These are phyloP conservation scores for Pseudorhiza aurosa DNA, from an alignment of 30 jellyfish, hydroid and myxozoan genomes.

Conservation along the genomic window DNA sequence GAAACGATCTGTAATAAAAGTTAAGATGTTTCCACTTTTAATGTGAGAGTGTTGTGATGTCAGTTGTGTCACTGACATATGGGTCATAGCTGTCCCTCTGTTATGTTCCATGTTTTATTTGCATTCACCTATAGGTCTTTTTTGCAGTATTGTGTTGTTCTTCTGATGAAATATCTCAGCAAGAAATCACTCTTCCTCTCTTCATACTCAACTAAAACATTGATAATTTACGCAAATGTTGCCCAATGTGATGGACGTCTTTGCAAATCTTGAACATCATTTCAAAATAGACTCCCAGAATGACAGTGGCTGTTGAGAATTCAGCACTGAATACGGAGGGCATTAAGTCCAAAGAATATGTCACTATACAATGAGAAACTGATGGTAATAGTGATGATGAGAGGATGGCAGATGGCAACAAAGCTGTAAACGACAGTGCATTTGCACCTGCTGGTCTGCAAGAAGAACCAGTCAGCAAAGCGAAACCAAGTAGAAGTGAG, in stretches of 20 bases:
- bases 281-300: conserved; percentile 17
- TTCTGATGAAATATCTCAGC: too few species aligned
- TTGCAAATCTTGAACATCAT: conserved; percentile 26
- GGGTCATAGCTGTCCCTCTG: too few species aligned
- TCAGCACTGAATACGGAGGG: conserved; percentile 45
- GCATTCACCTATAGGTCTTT: too few species aligned
- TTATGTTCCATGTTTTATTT: too few species aligned
- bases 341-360: conserved; percentile 46
- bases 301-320: conserved; percentile 89
- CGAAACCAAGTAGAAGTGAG: conserved; percentile 96
- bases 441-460: conserved; percentile 98
- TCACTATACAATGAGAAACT: conserved; percentile 74
- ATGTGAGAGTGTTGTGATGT: too few species aligned
- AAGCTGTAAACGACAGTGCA: conserved; percentile 76
- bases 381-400: conserved; percentile 93
- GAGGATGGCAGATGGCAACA: conserved; percentile 76
- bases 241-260: conserved; percentile 38
- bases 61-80: too few species aligned
- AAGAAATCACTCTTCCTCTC: too few species aligned
- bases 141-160: too few species aligned
- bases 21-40: too few species aligned
- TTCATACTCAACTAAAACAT: too few species aligned
- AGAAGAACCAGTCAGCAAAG: conserved; percentile 98
- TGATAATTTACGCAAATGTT: conserved; percentile 30
- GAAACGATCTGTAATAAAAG: too few species aligned